Conservation (phyloP, 2,888 invertebrate species). For the Himalopsyche japonica region DNA sequence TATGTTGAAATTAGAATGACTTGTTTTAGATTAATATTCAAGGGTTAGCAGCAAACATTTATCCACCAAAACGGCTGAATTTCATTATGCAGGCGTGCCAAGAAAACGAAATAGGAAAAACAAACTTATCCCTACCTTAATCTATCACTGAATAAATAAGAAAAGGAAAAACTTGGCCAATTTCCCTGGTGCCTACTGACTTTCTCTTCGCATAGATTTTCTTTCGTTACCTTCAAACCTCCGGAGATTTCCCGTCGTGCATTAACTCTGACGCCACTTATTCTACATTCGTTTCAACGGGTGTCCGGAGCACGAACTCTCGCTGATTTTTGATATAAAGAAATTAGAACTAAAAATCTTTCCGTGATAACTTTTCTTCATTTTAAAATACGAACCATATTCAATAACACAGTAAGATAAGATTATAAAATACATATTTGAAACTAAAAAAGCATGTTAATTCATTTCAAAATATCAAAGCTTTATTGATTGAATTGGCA, state of each 20-base stretch:
- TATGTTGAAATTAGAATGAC: not conserved
- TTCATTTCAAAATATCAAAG: no score
- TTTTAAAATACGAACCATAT: no score
- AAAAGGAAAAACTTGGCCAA: not conserved
- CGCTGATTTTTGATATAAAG: not conserved
- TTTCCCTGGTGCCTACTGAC: constrained; percentile 5
- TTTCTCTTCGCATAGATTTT: constrained; percentile 15
- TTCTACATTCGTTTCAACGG: not conserved
- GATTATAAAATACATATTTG: no score
- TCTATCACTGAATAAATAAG: constrained; percentile 34
- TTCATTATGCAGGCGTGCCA: constrained; percentile 2
- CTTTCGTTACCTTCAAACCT: not conserved
- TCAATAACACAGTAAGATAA: no score
- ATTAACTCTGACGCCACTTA: not conserved
- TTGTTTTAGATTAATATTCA: not conserved
- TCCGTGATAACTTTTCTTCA: no score
- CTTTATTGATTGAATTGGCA: no score
- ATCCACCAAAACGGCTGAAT: not conserved
- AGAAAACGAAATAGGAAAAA: constrained; percentile 10
- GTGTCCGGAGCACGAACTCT: not conserved
- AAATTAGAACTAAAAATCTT: no score
- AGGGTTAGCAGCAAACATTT: not conserved
- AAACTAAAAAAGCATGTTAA: no score
- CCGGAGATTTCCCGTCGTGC: not conserved
- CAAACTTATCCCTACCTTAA: constrained; percentile 29